These are phyloP conservation scores for Tychaedon coryphoeus DNA, from an alignment of 2,113 vertebrate species.

Conservation along the genomic window DNA sequence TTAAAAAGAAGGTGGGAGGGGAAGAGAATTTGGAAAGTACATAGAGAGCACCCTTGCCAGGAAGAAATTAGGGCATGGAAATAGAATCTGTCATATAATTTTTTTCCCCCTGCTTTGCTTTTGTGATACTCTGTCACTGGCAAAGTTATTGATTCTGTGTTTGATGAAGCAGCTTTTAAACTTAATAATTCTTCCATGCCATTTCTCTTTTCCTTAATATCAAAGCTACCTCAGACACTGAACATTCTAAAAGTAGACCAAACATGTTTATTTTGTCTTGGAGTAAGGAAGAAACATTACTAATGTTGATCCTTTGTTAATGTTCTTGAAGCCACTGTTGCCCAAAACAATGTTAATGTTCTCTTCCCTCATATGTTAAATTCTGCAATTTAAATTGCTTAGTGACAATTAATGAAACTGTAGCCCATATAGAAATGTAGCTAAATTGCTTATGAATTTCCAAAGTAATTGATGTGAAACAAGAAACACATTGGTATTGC, in stretches of 20 bases:
- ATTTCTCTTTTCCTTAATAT: background rate
- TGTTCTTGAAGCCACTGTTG: background rate
- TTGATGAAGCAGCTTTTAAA: background rate
- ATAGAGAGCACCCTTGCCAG: background rate
- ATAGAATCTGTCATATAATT: background rate
- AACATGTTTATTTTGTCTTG: background rate
- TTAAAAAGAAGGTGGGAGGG: background rate
- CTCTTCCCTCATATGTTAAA: background rate
- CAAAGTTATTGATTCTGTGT: background rate
- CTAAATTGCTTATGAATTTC: background rate
- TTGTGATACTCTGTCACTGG: background rate
- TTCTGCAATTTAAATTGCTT: background rate
- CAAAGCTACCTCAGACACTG: background rate
- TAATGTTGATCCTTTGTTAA: background rate
- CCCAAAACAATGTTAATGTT: background rate
- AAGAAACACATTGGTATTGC: background rate
- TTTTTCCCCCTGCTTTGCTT: background rate
- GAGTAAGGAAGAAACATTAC: background rate
- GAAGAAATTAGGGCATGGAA: background rate
- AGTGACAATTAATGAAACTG: background rate
- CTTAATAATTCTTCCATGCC: background rate
- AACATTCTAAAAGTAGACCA: background rate
- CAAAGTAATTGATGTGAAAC: background rate
- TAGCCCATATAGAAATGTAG: background rate
- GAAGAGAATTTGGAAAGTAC: background rate